A percentile compares a stretch with the other conserved stretches of the same genome.
phyloP scores from a whole-genome alignment of 2,888 invertebrate species.

The Scaptomyza parva region DNA sequence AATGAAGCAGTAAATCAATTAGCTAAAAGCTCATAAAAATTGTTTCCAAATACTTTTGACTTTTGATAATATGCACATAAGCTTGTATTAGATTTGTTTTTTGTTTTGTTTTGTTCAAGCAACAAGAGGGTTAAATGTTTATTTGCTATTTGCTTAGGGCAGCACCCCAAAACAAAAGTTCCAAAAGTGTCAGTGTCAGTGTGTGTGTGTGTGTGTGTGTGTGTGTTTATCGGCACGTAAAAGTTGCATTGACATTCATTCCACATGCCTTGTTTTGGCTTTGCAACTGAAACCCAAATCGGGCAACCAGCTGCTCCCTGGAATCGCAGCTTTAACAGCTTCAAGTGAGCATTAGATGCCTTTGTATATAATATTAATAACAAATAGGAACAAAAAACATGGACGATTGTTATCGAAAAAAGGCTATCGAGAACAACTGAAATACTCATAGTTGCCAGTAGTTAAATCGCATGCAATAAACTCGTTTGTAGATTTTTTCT shows the following conservation, averaged over 20 bases:
- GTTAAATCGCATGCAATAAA: slow-evolving; percentile 38
- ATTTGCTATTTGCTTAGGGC: slow-evolving; percentile 3
- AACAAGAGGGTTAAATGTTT: slow-evolving; percentile 20
- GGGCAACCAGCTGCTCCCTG: slow-evolving; percentile 7
- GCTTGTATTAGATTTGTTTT: slow-evolving; percentile 2
- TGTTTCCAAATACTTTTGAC: slow-evolving; percentile 8
- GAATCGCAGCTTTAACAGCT: slow-evolving; percentile 35
- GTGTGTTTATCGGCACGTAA: slow-evolving; percentile 55
- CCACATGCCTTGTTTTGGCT: slow-evolving; percentile 45
- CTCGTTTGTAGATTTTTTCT: slow-evolving; percentile 6
- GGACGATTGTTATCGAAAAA: too few relatives aligned
- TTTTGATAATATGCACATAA: slow-evolving; percentile 1
- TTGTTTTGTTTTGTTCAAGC: neutral
- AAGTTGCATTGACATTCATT: slow-evolving; percentile 51
- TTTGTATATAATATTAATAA: neutral
- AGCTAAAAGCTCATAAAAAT: slow-evolving; percentile 12
- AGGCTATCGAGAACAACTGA: too few relatives aligned
- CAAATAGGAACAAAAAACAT: too few relatives aligned
- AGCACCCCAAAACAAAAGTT: slow-evolving; percentile 11
- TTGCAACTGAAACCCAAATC: slow-evolving; percentile 27
- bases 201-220: neutral
- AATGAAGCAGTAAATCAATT: slow-evolving; percentile 29
- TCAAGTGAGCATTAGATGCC: slow-evolving; percentile 15
- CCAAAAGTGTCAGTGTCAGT: too few relatives aligned
- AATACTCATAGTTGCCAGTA: too few relatives aligned